Evolutionary conservation across 2,113 vertebrate genomes (phyloP).

Genomic region (Motacilla alba): DNA sequence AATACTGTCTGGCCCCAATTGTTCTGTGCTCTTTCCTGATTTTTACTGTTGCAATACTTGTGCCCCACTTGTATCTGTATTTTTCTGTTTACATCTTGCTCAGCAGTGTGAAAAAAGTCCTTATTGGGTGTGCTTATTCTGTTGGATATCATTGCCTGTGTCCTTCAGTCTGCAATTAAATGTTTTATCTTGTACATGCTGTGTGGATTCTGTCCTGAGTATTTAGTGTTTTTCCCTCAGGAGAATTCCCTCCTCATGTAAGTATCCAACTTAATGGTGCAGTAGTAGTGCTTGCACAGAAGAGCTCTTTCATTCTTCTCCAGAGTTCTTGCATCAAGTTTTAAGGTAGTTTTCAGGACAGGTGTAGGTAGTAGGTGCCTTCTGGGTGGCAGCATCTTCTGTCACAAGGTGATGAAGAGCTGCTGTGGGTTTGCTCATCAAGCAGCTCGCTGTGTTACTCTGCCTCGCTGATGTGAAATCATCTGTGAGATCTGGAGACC

Average conservation of each 20-base stretch:
- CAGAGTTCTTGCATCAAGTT: not conserved
- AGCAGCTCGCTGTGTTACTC: not conserved
- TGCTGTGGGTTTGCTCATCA: not conserved
- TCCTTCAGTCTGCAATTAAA: not conserved
- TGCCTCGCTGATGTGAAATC: fast-evolving
- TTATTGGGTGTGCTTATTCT: not conserved
- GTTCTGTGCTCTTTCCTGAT: not conserved
- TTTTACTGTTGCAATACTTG: not conserved
- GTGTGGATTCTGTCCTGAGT: not conserved
- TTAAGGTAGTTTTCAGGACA: not conserved
- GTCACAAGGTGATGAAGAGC: not conserved
- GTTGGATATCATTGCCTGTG: not conserved
- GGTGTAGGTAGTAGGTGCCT: not conserved
- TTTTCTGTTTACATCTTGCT: not conserved
- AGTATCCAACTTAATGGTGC: not conserved
- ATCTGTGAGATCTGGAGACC: not conserved
- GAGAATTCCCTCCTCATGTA: not conserved
- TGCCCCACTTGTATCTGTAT: not conserved
- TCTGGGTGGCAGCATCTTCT: not conserved
- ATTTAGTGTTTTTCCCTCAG: not conserved
- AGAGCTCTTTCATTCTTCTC: not conserved
- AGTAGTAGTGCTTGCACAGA: not conserved
- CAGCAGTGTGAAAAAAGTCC: not conserved
- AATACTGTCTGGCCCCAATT: not conserved
- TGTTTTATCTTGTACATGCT: not conserved